These are phyloP conservation scores for Seladonia tumulorum DNA, from an alignment of 2,888 invertebrate genomes.

Conservation along the genomic window DNA sequence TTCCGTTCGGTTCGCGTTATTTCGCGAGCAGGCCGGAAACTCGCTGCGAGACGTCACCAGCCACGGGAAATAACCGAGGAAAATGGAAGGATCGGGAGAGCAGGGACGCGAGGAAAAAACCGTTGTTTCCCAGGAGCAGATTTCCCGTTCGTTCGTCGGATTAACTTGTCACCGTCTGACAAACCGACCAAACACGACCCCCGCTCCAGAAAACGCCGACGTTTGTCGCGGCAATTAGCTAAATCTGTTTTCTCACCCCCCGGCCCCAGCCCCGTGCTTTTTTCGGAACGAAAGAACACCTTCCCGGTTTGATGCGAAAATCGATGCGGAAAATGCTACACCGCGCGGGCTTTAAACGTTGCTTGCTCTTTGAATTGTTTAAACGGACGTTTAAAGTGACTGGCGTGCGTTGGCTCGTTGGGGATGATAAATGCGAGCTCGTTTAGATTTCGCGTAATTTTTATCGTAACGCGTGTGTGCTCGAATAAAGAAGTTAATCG, in stretches of 20 bases:
- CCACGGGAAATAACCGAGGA: not conserved
- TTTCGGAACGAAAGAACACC: not conserved
- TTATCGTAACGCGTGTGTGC: not conserved
- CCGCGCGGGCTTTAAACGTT: not conserved
- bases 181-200: not conserved
- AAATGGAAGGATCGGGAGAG: not conserved
- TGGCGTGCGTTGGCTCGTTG: not conserved
- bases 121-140: not conserved
- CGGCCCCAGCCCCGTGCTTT: not conserved
- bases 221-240: constrained; percentile 19
- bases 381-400: not conserved
- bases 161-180: constrained; percentile 4
- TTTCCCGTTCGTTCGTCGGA: not conserved
- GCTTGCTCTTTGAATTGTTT: not conserved
- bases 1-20: not conserved
- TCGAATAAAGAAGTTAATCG: not conserved
- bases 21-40: not conserved
- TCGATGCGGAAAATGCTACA: not conserved
- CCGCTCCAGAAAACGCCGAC: not conserved
- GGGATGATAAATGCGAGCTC: not conserved
- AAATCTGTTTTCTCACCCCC: not conserved
- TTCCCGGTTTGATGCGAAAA: not conserved
- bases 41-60: not conserved
- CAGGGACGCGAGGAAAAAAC: not conserved
- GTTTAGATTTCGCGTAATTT: not conserved